Evolutionary conservation across 2,888 invertebrate genomes (phyloP).

Genomic region (Punctoribates punctum): DNA sequence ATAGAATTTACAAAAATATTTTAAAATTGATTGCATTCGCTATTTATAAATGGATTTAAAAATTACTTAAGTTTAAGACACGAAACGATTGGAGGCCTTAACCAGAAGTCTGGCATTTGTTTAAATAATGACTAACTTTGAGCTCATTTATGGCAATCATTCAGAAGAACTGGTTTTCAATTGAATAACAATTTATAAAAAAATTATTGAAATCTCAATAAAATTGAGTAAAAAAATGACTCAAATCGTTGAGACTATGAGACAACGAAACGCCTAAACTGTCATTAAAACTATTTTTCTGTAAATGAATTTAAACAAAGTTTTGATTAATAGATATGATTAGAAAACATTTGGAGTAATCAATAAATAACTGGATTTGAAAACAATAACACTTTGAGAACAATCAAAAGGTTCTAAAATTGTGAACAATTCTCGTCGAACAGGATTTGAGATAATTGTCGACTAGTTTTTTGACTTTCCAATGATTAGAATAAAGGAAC

Average conservation of each 20-base stretch:
- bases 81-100: not conserved
- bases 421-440: not conserved
- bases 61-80: not conserved
- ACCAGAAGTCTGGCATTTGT: too few species aligned
- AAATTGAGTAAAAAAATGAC: not conserved
- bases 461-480: not conserved
- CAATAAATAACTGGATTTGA: not conserved
- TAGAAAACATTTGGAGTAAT: not conserved
- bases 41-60: not conserved
- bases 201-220: not conserved
- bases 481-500: not conserved
- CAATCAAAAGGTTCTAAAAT: too few species aligned
- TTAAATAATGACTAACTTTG: not conserved
- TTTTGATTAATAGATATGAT: not conserved
- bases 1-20: too few species aligned
- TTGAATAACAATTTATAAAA: not conserved
- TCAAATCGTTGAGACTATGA: not conserved
- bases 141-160: not conserved
- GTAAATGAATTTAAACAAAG: not conserved
- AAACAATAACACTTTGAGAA: too few species aligned
- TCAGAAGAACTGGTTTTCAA: not conserved
- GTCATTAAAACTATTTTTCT: slow-evolving; percentile 29
- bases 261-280: not conserved
- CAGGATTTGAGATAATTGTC: not conserved
- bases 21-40: not conserved